These are phyloP conservation scores for Stercorarius parasiticus DNA, from an alignment of 2,113 vertebrate genomes.

Conservation along the genomic window DNA sequence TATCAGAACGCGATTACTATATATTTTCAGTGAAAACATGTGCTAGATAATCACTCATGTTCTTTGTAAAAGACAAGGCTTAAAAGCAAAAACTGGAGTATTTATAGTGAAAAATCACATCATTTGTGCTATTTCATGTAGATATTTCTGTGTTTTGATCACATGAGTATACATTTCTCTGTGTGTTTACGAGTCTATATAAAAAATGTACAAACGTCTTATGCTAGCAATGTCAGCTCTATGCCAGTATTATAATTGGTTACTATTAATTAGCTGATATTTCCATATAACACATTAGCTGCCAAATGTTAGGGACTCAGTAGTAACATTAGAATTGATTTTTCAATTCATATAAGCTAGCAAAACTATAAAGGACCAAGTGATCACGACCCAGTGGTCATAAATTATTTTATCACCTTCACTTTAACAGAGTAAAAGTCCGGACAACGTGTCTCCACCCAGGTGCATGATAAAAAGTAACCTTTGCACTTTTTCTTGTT, in stretches of 20 bases:
- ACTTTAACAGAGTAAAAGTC: not conserved
- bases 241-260: not conserved
- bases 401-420: slow-evolving; percentile 30
- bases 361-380: not conserved
- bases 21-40: not conserved
- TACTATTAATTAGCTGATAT: not conserved
- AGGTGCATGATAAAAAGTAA: slow-evolving; percentile 7
- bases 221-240: not conserved
- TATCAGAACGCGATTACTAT: not conserved
- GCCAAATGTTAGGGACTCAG: not conserved
- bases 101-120: not conserved
- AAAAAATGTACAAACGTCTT: not conserved
- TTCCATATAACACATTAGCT: not conserved
- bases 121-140: not conserved
- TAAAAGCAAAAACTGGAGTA: not conserved
- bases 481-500: slow-evolving; percentile 3
- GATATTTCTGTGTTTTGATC: not conserved
- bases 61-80: not conserved
- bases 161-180: not conserved
- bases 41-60: not conserved
- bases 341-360: not conserved
- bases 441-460: not conserved
- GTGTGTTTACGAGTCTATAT: not conserved
- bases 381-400: not conserved
- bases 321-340: not conserved